A percentile compares a stretch with the other conserved stretches of the same genome.
phyloP scores from a whole-genome alignment of 2,113 vertebrate species.

The Phylloscopus trochiloides region DNA sequence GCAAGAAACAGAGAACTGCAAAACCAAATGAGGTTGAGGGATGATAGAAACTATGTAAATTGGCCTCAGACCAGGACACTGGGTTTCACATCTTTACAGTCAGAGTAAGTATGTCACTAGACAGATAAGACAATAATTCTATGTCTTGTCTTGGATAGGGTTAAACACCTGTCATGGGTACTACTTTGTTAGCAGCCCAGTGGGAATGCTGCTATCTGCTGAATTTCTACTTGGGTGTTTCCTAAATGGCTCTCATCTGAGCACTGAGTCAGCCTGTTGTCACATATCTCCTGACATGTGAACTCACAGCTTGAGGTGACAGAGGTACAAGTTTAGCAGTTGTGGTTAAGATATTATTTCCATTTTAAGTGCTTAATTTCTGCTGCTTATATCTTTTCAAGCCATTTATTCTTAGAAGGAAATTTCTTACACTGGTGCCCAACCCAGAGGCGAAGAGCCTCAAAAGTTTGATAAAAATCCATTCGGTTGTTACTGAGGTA shows the following conservation, averaged over 20 bases:
- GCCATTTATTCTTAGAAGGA: neutral
- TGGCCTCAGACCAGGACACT: neutral
- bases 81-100: neutral
- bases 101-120: neutral
- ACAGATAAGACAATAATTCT: neutral
- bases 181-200: neutral
- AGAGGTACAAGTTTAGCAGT: neutral
- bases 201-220: neutral
- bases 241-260: neutral
- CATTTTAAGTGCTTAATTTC: slow-evolving; percentile 12
- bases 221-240: neutral
- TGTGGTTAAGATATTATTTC: neutral
- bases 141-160: neutral
- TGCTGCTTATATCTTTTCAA: neutral
- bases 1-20: neutral
- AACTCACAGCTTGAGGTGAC: slow-evolving; percentile 4
- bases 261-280: neutral
- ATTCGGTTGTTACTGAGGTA: neutral
- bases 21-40: neutral
- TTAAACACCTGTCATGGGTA: neutral
- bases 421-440: neutral
- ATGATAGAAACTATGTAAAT: neutral
- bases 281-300: neutral
- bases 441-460: neutral
- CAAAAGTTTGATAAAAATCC: neutral